These are phyloP conservation scores for Hemiprocne comata DNA, from an alignment of 2,113 vertebrate species.

Conservation along the genomic window DNA sequence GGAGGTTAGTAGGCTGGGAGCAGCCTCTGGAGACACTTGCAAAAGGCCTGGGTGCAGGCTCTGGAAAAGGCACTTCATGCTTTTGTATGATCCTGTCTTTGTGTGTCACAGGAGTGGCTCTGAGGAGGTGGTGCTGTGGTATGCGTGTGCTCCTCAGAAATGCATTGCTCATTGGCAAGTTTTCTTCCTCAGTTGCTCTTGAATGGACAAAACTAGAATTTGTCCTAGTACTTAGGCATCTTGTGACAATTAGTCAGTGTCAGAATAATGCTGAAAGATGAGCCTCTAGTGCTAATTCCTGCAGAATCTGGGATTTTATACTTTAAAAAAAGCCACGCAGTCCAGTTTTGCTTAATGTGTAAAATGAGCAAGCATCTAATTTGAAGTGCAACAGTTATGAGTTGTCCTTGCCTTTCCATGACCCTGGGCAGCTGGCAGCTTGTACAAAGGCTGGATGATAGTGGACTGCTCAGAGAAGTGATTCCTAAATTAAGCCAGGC, in stretches of 20 bases:
- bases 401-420: not conserved
- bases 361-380: not conserved
- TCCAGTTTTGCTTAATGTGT: not conserved
- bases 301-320: not conserved
- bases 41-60: not conserved
- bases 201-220: not conserved
- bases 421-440: not conserved
- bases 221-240: not conserved
- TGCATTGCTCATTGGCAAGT: accelerated
- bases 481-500: not conserved
- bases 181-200: not conserved
- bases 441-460: not conserved
- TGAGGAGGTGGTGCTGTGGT: not conserved
- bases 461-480: not conserved
- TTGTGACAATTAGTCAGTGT: not conserved
- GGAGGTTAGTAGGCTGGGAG: not conserved
- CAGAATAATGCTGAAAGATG: not conserved
- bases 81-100: accelerated
- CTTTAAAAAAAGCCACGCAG: accelerated
- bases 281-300: not conserved
- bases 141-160: not conserved
- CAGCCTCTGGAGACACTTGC: not conserved
- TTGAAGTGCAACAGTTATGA: not conserved
- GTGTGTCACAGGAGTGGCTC: not conserved
- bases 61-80: not conserved